Base-by-base conservation (phyloP, 2,113 vertebrate genomes). In the Mellivora capensis region DNA sequence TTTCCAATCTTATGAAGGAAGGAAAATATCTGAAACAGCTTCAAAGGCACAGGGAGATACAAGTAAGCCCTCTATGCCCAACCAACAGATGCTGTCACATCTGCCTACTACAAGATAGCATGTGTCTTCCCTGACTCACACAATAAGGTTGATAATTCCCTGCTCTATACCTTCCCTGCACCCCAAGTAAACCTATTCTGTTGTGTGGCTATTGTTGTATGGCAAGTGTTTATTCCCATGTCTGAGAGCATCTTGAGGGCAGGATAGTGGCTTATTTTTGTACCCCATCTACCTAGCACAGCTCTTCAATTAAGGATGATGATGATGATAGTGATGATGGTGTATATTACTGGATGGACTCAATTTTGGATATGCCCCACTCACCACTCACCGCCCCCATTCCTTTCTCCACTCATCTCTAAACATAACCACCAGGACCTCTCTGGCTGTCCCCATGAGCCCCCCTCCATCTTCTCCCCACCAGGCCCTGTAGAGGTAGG, bases 21-120 rank as follows among this genome's bases (percentile, higher is more conserved):
- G 57, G 44, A 39, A 94, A n/a, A 59, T 76, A 80, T 27, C 23
- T 42, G 91, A 96, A 49, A 21, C 42, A 77, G 62, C 47, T 91
- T 89, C 81, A 79, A 62, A 81, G 82, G 64, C 18, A 85, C 84
- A 92, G 64, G 52, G 42, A 84, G 13, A 83, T 14, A 37, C 17
- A 37, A 1, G 15, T 47, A 57, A 81, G 59, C 14, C n/a, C 12
- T 23, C 67, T 4, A 21, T 49, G 62, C 31, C 76, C 44, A 25
- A 37, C 7, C 44, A n/a, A 59, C 10, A 61, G 81, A 69, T 6
- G 23, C 2, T 39, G 31, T 61, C 39, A 42, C 31, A 23, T 82
- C 21, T 31, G 11, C 6, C 1, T 61, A 21, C 5, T 21, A 11
- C 0, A 61, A 29, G 52, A 8, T 12, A 29, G 2, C 74, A 67